phyloP scores from a whole-genome alignment of 2,888 invertebrate species.

The Stenodera caucasica region DNA sequence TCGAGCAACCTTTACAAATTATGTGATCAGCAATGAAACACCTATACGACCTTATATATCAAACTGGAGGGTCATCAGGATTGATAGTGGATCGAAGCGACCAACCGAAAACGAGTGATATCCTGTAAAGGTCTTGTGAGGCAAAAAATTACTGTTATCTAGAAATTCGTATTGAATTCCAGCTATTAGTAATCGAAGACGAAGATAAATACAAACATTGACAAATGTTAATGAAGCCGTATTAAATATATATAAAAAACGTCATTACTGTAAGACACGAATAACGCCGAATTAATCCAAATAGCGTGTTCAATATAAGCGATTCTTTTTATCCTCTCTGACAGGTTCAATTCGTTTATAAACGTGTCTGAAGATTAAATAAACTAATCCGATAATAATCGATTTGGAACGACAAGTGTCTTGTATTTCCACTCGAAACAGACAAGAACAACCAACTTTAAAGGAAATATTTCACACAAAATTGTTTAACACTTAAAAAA shows the following conservation, averaged over 20 bases:
- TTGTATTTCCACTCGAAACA: conserved; percentile 17
- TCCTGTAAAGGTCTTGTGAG: too few relatives aligned
- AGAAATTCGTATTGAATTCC: too few relatives aligned
- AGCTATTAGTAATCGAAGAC: too few relatives aligned
- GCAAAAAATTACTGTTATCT: too few relatives aligned
- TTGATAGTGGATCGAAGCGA: not conserved
- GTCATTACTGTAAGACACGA: conserved; percentile 2
- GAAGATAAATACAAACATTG: not conserved
- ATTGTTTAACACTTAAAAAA: conserved; percentile 29
- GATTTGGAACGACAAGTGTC: not conserved
- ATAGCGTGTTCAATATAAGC: conserved; percentile 6
- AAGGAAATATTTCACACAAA: conserved; percentile 15
- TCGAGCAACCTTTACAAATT: not conserved
- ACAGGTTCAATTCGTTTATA: not conserved
- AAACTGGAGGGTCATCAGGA: not conserved
- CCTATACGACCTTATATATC: conserved; percentile 4
- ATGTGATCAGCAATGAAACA: conserved; percentile 1
- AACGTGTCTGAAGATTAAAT: conserved; percentile 9
- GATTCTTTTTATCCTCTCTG: not conserved
- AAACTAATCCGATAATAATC: conserved; percentile 5
- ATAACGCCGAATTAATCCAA: not conserved
- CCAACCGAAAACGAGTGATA: not conserved
- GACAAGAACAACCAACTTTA: conserved; percentile 2
- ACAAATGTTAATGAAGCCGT: not conserved
- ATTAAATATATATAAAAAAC: too few relatives aligned